A percentile compares a stretch with the other conserved stretches of the same genome.
Evolutionary conservation across 2,113 vertebrate genomes (phyloP).

Genomic region (Talpa occidentalis): DNA sequence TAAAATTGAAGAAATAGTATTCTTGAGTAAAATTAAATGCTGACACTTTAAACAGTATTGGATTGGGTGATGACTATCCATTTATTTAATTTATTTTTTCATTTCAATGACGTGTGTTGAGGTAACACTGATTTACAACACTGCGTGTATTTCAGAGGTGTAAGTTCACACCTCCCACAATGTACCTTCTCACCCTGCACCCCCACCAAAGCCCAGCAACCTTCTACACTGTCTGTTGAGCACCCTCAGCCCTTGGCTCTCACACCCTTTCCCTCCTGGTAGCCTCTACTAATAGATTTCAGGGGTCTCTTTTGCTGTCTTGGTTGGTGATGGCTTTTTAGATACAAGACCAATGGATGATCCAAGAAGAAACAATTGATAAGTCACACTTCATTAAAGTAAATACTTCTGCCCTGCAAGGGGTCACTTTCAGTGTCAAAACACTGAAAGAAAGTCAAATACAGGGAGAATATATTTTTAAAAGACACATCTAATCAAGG

Average conservation of each 20-base stretch:
- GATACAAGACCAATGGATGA: neutral
- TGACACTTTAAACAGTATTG: neutral
- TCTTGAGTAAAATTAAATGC: neutral
- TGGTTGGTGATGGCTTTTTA: neutral
- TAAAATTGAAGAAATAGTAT: conserved; percentile 14
- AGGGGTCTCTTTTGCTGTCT: too few relatives aligned
- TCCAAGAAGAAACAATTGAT: neutral
- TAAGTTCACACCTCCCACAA: too few relatives aligned
- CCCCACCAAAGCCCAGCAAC: too few relatives aligned
- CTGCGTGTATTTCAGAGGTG: too few relatives aligned
- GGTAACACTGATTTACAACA: too few relatives aligned
- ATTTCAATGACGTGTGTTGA: neutral
- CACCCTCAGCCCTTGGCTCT: too few relatives aligned
- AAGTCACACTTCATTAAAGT: neutral
- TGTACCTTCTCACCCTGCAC: too few relatives aligned
- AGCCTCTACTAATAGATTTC: too few relatives aligned
- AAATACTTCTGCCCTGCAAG: neutral
- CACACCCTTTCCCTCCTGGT: too few relatives aligned
- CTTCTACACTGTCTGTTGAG: too few relatives aligned
- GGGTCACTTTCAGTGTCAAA: neutral
- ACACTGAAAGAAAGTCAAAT: neutral
- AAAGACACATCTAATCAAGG: neutral
- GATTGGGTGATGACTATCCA: neutral
- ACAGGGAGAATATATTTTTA: neutral
- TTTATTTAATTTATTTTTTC: neutral